These are phyloP conservation scores for Pangasius sanitwongsei DNA, from an alignment of 2,797 vertebrate genomes.

Conservation along the genomic window DNA sequence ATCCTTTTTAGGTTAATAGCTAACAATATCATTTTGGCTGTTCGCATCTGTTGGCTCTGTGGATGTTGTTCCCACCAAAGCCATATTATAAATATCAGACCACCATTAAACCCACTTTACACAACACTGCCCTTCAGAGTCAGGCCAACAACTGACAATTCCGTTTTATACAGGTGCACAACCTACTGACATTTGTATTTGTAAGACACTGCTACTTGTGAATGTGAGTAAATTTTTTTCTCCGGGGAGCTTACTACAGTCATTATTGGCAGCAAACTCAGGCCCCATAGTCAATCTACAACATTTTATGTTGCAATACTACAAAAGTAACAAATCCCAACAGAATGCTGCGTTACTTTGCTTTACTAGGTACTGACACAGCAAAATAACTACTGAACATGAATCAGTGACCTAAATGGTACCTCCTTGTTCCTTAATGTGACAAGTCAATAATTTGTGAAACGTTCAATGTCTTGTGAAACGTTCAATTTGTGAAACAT, in stretches of 20 bases:
- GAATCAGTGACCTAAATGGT: not conserved
- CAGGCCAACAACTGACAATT: not conserved
- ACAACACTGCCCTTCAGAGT: not conserved
- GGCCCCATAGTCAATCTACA: not conserved
- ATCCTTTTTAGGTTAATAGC: not conserved
- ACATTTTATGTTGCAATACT: not conserved
- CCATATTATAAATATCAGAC: not conserved
- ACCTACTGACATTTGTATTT: not conserved
- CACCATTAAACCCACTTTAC: not conserved
- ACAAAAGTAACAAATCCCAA: not conserved
- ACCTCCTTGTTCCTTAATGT: not conserved
- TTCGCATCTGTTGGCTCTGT: not conserved
- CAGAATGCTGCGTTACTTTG: not conserved
- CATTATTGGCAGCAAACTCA: not conserved
- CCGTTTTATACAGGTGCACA: not conserved
- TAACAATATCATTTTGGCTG: not conserved
- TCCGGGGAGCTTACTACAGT: not conserved
- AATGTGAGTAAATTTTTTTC: not conserved
- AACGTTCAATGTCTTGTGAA: not conserved
- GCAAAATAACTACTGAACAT: not conserved
- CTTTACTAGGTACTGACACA: not conserved
- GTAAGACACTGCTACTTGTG: not conserved
- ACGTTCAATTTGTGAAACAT: too few relatives aligned
- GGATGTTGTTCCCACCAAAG: not conserved
- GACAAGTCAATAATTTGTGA: not conserved